phyloP scores from a whole-genome alignment of 1,140 invertebrate species.

The Octopus bimaculoides region DNA sequence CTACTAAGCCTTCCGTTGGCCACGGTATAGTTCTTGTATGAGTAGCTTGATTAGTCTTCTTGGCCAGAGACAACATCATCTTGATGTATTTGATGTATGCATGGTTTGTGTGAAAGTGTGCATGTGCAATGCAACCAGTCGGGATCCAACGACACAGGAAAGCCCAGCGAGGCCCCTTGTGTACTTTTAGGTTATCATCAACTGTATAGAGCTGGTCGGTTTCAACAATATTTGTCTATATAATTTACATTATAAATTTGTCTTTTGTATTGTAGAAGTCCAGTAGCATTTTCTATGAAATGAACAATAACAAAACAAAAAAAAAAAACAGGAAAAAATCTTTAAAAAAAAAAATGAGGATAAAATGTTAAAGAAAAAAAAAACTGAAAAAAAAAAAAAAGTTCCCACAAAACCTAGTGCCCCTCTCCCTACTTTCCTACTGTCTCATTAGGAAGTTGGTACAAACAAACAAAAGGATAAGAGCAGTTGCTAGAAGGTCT shows the following conservation, averaged over 20 bases:
- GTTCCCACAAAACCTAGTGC: no score
- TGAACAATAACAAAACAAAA: slow-evolving; percentile 3
- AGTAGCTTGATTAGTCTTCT: slow-evolving; percentile 12
- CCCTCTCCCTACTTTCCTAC: no score
- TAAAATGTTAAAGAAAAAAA: neutral
- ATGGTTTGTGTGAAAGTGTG: neutral
- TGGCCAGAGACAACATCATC: slow-evolving; percentile 12
- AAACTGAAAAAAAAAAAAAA: neutral
- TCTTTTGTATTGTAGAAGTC: slow-evolving; percentile 13
- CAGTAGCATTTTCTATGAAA: slow-evolving; percentile 14
- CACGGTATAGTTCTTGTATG: slow-evolving; percentile 14
- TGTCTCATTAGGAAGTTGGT: no score
- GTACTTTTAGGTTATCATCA: slow-evolving; percentile 7
- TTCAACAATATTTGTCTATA: slow-evolving; percentile 9
- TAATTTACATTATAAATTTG: slow-evolving; percentile 3
- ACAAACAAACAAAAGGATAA: no score
- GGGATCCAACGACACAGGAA: neutral
- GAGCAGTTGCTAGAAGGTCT: no score
- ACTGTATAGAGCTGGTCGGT: slow-evolving; percentile 11
- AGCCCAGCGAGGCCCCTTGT: neutral
- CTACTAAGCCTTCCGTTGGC: neutral
- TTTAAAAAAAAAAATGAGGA: neutral
- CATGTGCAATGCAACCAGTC: slow-evolving; percentile 9
- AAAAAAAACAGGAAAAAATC: neutral
- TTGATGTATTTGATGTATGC: slow-evolving; percentile 5